Evolutionary conservation across 2,888 invertebrate genomes (phyloP).

Genomic region (Caenorhabditis uteleia): DNA sequence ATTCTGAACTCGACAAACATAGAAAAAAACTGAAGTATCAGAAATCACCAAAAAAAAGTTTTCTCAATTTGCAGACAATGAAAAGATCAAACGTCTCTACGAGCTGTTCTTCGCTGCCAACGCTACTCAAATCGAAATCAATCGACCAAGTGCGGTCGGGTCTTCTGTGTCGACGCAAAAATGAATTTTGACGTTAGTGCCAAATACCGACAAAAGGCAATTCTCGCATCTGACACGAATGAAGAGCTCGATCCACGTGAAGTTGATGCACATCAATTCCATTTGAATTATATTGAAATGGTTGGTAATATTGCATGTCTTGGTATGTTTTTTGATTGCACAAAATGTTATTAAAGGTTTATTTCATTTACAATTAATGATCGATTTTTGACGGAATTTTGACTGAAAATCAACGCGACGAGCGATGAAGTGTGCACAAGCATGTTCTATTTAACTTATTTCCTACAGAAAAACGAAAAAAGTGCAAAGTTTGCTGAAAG

Average conservation of each 20-base stretch:
- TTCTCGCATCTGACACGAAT: conserved; percentile 87
- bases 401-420: too few relatives aligned
- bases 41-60: too few relatives aligned
- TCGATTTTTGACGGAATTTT: too few relatives aligned
- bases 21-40: too few relatives aligned
- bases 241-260: conserved; percentile 88
- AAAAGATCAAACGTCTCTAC: conserved; percentile 89
- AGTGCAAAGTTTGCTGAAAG: too few relatives aligned
- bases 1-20: too few relatives aligned
- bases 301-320: conserved; percentile 94
- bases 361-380: too few relatives aligned
- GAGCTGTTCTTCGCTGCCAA: conserved; percentile 89
- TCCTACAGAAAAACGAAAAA: too few relatives aligned
- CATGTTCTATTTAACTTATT: too few relatives aligned
- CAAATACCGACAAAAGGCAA: conserved; percentile 82
- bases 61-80: conserved; percentile 73
- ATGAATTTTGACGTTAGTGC: conserved; percentile 99
- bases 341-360: too few relatives aligned
- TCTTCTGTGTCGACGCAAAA: conserved; percentile 97
- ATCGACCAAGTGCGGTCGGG: conserved; percentile 85
- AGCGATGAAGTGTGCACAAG: too few relatives aligned
- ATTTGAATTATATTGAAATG: conserved; percentile 94
- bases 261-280: conserved; percentile 85
- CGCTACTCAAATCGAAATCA: conserved; percentile 95
- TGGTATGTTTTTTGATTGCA: conserved; percentile 72